These are phyloP conservation scores for Sphecodes monilicornis DNA, from an alignment of 2,888 invertebrate species.

Conservation along the genomic window DNA sequence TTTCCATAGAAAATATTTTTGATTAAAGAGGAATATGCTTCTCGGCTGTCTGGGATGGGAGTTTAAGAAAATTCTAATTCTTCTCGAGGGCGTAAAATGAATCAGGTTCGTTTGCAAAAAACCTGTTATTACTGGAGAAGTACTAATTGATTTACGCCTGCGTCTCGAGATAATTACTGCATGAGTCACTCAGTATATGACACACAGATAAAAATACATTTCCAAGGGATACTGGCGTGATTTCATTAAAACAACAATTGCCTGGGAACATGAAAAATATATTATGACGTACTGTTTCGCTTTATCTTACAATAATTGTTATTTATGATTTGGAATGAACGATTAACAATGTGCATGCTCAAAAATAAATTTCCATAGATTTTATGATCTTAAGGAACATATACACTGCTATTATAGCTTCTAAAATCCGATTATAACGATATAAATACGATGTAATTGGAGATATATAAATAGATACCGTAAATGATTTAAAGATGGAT, in stretches of 20 bases:
- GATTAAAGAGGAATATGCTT: slow-evolving; percentile 10
- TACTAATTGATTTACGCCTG: slow-evolving; percentile 31
- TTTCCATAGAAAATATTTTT: slow-evolving; percentile 8
- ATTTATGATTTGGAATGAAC: neutral
- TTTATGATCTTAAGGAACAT: neutral
- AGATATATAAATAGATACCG: neutral
- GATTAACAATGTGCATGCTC: neutral
- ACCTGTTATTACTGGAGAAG: slow-evolving; percentile 6
- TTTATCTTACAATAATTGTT: neutral
- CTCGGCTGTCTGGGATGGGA: neutral
- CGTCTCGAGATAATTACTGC: slow-evolving; percentile 15
- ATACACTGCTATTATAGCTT: neutral
- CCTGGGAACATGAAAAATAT: neutral
- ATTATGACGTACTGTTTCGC: neutral
- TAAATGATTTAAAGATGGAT: neutral
- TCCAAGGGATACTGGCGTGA: neutral
- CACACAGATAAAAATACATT: neutral
- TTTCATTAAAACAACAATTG: neutral
- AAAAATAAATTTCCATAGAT: neutral
- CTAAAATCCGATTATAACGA: neutral
- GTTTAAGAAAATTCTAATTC: slow-evolving; percentile 2
- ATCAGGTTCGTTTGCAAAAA: neutral
- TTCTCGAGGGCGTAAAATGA: slow-evolving; percentile 6
- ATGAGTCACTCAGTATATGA: slow-evolving; percentile 2
- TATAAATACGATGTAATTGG: neutral